Evolutionary conservation across 2,888 invertebrate species (phyloP), one percentile per base, ranked within the genome.

Genomic region (Ophion slaviceki): DNA sequence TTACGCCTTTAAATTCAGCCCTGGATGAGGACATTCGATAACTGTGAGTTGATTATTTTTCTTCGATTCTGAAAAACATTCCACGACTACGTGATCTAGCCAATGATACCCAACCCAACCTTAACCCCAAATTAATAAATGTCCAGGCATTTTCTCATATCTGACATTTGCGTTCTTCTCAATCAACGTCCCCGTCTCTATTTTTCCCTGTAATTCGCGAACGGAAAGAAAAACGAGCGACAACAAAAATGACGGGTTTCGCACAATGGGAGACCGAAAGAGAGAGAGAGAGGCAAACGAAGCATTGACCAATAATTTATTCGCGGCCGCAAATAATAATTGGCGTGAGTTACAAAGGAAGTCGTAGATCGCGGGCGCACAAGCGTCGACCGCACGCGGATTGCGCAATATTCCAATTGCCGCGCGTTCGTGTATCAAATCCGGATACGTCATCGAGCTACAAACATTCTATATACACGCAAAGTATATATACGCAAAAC

Each of bases 321-420:
- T 75, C 62, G 36, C 24, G 32, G 36, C 8, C 6, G 53, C 36
- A 47, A 53, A 67, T 67, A 67, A 59, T 74, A 64, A 14, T 32
- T 59, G 59, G 62, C 10, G 24, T 7, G 47, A 77, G 62, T 57
- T 24, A 64, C 40, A 28, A 20, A 76, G 84, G 80, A 84, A 84
- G 80, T 80, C 64, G 45, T 76, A 59, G n/a, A 45, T 11, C 62
- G 47, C 40, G 32, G 53, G 53, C 32, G 71, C 32, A 10, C 70
- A 11, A 61, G 47, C 59, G 68, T 74, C 74, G 53, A 36, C 8
- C 11, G 67, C 36, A 62, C 61, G n/a, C 28, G 72, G 57, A 66
- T 84, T 84, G 80, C 80, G 76, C 64, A 84, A 84, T 80, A 71
- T 45, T 76, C 40, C 45, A 76, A 47, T 76, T 14, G 74, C 28